A percentile compares a stretch with the other conserved stretches of the same genome.
Conservation (phyloP, 2,888 invertebrate species). For the Monopis laevigella region DNA sequence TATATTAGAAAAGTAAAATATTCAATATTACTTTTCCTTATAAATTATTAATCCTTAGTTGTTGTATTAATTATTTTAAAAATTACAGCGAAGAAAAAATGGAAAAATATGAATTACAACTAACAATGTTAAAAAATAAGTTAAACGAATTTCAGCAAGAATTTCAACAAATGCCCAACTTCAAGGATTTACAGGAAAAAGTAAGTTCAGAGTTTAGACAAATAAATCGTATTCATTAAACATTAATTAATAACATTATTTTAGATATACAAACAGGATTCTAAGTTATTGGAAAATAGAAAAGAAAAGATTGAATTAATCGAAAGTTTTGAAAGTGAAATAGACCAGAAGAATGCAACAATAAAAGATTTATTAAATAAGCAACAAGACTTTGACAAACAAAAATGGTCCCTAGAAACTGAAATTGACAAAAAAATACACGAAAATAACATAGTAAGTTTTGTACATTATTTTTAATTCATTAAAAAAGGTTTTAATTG, state of each 20-base stretch:
- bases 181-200: slow-evolving; percentile 38
- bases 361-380: slow-evolving; percentile 41
- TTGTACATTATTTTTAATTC: slow-evolving; percentile 9
- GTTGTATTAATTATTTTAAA: no score
- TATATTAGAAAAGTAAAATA: slow-evolving; percentile 33
- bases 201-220: slow-evolving; percentile 24
- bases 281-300: slow-evolving; percentile 32
- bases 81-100: slow-evolving; percentile 44
- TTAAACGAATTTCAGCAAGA: slow-evolving; percentile 38
- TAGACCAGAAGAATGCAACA: slow-evolving; percentile 31
- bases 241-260: slow-evolving; percentile 1
- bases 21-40: no score
- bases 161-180: slow-evolving; percentile 41
- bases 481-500: slow-evolving; percentile 38
- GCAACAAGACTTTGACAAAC: slow-evolving; percentile 43
- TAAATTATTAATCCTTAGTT: no score
- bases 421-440: slow-evolving; percentile 40
- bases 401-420: slow-evolving; percentile 37
- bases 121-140: slow-evolving; percentile 35
- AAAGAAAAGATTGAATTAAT: slow-evolving; percentile 34
- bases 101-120: slow-evolving; percentile 38
- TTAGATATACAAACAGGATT: slow-evolving; percentile 39
- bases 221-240: neutral
- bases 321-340: slow-evolving; percentile 30
- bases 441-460: slow-evolving; percentile 37